Conservation (phyloP, 35 echinoderm and acorn worm species). For the Apostichopus californicus region DNA sequence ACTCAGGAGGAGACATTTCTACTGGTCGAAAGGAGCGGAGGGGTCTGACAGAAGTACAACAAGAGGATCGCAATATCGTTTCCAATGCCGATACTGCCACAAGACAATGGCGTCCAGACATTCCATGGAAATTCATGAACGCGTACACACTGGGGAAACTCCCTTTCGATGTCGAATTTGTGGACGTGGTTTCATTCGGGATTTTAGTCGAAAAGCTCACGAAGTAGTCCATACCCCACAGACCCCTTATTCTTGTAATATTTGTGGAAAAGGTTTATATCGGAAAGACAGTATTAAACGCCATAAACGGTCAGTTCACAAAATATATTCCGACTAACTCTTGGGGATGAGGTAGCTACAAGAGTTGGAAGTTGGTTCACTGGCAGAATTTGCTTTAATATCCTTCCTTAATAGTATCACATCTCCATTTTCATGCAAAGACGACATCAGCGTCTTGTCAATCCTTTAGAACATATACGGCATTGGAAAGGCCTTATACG, state of each 20-base stretch:
- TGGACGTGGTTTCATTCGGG: conserved; percentile 32
- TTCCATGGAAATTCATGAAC: conserved; percentile 8
- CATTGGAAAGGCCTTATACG: no score
- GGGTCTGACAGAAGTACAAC: no score
- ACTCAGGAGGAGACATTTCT: no score
- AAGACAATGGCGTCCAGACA: conserved; percentile 20
- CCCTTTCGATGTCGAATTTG: conserved; percentile 27
- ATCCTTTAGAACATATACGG: no score
- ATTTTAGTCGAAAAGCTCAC: conserved; percentile 32
- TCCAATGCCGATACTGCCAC: background rate
- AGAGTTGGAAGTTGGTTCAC: no score
- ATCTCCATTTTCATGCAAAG: no score
- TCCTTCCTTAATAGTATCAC: background rate
- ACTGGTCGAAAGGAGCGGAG: no score
- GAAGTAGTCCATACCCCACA: conserved; percentile 33
- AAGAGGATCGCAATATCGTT: no score
- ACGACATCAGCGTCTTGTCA: no score
- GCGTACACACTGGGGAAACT: conserved; percentile 17
- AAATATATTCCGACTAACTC: background rate
- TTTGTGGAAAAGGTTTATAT: conserved; percentile 40
- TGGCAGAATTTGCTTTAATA: no score
- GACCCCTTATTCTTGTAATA: background rate
- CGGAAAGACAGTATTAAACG: conserved; percentile 14
- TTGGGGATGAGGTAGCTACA: no score
- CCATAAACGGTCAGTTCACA: background rate